Conservation (phyloP, 2,888 invertebrate species). For the Macrosiphum euphorbiae region DNA sequence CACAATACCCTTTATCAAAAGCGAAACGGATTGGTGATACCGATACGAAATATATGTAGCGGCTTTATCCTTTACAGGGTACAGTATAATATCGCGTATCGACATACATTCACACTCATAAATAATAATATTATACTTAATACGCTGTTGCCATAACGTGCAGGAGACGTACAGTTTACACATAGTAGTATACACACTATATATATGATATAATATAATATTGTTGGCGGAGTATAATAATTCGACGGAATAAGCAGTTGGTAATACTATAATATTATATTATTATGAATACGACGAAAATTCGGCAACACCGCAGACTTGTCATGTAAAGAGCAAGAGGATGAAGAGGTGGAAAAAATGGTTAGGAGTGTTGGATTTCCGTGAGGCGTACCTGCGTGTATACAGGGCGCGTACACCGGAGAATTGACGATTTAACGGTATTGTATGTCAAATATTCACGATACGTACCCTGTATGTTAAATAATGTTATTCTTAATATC, state of each 20-base stretch:
- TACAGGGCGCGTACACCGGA: not conserved
- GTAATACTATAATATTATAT: too few relatives aligned
- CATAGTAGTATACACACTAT: not conserved
- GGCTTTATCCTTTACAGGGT: not conserved
- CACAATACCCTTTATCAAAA: not conserved
- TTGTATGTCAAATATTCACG: not conserved
- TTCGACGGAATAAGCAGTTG: not conserved
- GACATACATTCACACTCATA: not conserved
- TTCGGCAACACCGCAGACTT: not conserved
- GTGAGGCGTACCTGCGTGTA: not conserved
- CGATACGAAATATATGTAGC: not conserved
- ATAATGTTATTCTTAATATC: not conserved
- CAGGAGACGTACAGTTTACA: not conserved
- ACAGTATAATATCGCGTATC: not conserved
- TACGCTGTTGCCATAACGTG: not conserved
- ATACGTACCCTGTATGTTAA: not conserved
- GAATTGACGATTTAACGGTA: not conserved
- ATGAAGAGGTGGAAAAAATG: not conserved
- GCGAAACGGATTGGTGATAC: not conserved
- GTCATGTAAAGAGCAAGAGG: too few relatives aligned
- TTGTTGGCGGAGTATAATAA: not conserved
- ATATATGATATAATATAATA: not conserved
- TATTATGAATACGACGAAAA: not conserved
- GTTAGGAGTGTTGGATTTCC: not conserved
- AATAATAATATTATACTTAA: not conserved